Evolutionary conservation across 2,888 invertebrate genomes (phyloP), one percentile per base, ranked within the genome.

Genomic region (Myathropa florea): DNA sequence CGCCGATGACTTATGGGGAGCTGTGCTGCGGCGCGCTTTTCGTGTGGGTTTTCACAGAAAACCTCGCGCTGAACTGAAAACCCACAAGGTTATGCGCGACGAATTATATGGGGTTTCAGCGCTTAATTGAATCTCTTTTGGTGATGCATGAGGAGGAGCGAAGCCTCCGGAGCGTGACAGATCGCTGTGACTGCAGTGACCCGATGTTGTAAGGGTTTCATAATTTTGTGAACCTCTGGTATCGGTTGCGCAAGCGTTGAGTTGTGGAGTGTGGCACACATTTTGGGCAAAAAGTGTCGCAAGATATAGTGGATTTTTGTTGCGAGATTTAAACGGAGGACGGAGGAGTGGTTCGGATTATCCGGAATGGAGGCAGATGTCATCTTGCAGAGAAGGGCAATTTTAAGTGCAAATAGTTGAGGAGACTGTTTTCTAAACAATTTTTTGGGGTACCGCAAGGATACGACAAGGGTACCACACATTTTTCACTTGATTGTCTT

Each of bases 1-100:
- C 78, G 75, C 61, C 85, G 82, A 85, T 73, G 78, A 61, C 63
- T 70, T 86, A 18, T 18, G 46, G 18, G 46, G 18, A 4, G 18
- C n/a, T n/a, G 18, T 46, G 46, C 4, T 18, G 46, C 4, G n/a
- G n/a, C n/a, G n/a, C n/a, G n/a, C n/a, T n/a, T n/a, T 6, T n/a
- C n/a, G 4, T 18, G 46, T 46, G 46, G 46, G 46, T 46, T 46
- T 46, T 18, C 46, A 46, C 33, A 30, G 30, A 30, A 30, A n/a
- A n/a, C n/a, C n/a, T n/a, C n/a, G n/a, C 33, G 33, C 7, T 33
- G 33, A 33, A 33, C 33, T 33, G 33, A n/a, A 7, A 10, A 10
- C 33, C 33, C 33, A 33, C 33, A 6, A 33, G 33, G 1, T 3
- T 6, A 28, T 4, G 28, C 36, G 36, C 36, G 36, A 14, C 36